A percentile compares a stretch with the other conserved stretches of the same genome.
phyloP scores from a whole-genome alignment of 2,797 vertebrate species.

The Chrysocyon brachyurus region DNA sequence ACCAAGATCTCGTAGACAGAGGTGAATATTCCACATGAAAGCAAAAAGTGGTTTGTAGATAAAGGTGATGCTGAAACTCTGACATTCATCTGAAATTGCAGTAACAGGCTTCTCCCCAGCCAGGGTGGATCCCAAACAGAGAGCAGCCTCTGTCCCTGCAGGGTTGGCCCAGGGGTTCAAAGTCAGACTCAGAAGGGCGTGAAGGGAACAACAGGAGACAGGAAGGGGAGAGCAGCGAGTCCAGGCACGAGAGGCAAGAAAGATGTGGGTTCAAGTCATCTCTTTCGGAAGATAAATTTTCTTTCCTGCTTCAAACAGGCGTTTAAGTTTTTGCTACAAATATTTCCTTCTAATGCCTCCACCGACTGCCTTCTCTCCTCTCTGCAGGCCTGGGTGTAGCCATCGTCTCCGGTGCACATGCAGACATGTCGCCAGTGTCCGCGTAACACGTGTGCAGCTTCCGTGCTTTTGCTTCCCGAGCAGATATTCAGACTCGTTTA shows the following conservation, averaged over 20 bases:
- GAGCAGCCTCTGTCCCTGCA: background rate
- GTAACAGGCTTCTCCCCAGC: background rate
- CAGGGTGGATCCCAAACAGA: background rate
- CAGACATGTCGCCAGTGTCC: slow-evolving; percentile 91
- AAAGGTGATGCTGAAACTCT: background rate
- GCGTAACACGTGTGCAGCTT: slow-evolving; percentile 95
- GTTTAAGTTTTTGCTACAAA: slow-evolving; percentile 95
- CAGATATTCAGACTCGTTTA: slow-evolving; percentile 95
- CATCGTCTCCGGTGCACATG: slow-evolving; percentile 91
- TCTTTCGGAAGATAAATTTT: slow-evolving; percentile 93
- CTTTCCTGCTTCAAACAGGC: slow-evolving; percentile 95
- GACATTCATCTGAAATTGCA: background rate
- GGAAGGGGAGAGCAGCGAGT: background rate
- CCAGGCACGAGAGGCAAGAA: background rate
- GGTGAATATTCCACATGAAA: background rate
- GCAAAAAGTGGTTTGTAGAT: background rate
- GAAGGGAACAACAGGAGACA: background rate
- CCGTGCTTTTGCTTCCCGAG: slow-evolving; percentile 94
- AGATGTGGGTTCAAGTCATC: slow-evolving; percentile 87
- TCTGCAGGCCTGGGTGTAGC: slow-evolving; percentile 92
- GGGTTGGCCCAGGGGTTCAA: background rate
- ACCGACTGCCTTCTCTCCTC: slow-evolving; percentile 95
- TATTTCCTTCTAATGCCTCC: slow-evolving; percentile 95
- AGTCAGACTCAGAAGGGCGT: background rate
- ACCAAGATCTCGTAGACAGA: background rate